Base-by-base conservation (phyloP, 1,140 invertebrate genomes). In the Lutraria rhynchaena region DNA sequence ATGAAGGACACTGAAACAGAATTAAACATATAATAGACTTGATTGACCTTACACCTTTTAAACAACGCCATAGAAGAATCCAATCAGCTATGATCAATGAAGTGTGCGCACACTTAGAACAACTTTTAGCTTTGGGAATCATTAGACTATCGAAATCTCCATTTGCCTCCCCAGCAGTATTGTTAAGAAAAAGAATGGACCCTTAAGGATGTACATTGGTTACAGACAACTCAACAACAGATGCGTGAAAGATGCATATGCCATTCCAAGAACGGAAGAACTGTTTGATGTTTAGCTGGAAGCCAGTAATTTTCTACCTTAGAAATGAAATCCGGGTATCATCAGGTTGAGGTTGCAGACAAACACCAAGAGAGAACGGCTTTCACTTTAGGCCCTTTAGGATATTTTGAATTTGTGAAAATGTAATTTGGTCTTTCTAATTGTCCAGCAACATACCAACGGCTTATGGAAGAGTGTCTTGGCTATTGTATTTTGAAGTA, bases 391-490 rank as follows among this genome's bases (percentile, higher is more conserved):
- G 61, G 61, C 0, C 2, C 44, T 3, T 19, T 78, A 1, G 61
- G 75, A 0, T 78, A 67, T 41, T 78, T 24, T 53, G 61, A 69
- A 19, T 22, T 13, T 9, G 69, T 67, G 22, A 15, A 63, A 7
- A 53, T 78, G 44, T 63, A 27, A 9, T 76, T 65, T 65, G 74
- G 57, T 17, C 31, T 76, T n/a, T n/a, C 2, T 1, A 76, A 76
- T 19, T 58, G 41, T 24, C 27, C 27, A 19, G 58, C 74, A 35
- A 76, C 74, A 7, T 76, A 63, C 35, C 57, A 76, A 31, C 17
- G 74, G 24, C 57, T n/a, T n/a, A n/a, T n/a, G n/a, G n/a, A n/a
- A n/a, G n/a, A 19, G 15, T 74, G 73, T 53, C 46, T 76, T 57
- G 57, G 58, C 5, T 29, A 61, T 3, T 31, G 35, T 2, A 61